Percentiles rank a stretch among this genome's conserved stretches.
phyloP scores from a whole-genome alignment of 2,888 invertebrate genomes.

The Falcaria lacertinaria region DNA sequence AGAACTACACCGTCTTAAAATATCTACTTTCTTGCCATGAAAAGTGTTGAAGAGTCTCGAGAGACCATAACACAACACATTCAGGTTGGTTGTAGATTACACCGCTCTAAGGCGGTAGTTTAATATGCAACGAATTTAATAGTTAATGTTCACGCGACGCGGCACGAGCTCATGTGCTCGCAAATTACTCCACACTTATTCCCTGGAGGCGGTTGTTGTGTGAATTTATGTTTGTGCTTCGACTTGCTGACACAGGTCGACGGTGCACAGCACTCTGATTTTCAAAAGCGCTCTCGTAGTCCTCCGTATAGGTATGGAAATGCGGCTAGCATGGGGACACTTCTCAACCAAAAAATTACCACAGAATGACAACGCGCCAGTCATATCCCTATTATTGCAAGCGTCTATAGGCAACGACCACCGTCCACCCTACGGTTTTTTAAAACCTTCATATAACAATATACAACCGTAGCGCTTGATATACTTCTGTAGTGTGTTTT shows the following conservation, averaged over 20 bases:
- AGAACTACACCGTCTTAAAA: neutral
- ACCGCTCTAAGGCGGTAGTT: slow-evolving; percentile 62
- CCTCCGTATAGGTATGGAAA: too few species aligned
- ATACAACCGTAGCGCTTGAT: too few species aligned
- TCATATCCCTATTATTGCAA: too few species aligned
- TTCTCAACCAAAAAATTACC: too few species aligned
- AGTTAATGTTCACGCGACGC: slow-evolving; percentile 72
- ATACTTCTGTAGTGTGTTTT: too few species aligned
- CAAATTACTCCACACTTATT: slow-evolving; percentile 75
- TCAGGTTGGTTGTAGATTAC: slow-evolving; percentile 56
- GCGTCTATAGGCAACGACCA: too few species aligned
- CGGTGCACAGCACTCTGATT: slow-evolving; percentile 47
- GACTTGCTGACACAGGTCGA: slow-evolving; percentile 56
- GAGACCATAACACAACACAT: slow-evolving; percentile 36
- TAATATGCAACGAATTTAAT: slow-evolving; percentile 80
- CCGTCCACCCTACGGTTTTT: too few species aligned
- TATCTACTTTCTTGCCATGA: slow-evolving; percentile 24
- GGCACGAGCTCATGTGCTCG: slow-evolving; percentile 58
- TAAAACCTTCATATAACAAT: too few species aligned
- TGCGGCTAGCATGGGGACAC: too few species aligned
- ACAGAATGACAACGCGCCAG: too few species aligned
- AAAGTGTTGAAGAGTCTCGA: slow-evolving; percentile 41
- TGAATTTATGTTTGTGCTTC: slow-evolving; percentile 66
- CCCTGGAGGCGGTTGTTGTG: slow-evolving; percentile 52
- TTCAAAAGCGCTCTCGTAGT: slow-evolving; percentile 18